Evolutionary conservation across 1,140 invertebrate species (phyloP).

Genomic region (Laupala kohalensis): DNA sequence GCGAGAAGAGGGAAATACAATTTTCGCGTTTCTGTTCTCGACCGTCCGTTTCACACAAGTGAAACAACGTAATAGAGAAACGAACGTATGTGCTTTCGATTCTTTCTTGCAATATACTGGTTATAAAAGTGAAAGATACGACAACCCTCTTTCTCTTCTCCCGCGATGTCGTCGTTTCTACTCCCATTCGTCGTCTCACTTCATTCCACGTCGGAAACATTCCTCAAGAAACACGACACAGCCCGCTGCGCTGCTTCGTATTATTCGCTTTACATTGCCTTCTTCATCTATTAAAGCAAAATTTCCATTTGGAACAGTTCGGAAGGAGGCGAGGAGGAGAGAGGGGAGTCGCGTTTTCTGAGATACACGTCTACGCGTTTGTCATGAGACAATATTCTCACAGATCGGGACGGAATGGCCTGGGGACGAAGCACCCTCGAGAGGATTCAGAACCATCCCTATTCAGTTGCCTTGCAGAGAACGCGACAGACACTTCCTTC

Average conservation of each 20-base stretch:
- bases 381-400: background rate
- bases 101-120: background rate
- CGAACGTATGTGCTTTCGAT: background rate
- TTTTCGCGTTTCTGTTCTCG: background rate
- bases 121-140: background rate
- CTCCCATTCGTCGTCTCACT: too few species aligned
- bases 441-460: background rate
- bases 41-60: background rate
- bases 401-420: background rate
- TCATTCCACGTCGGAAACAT: background rate
- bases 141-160: background rate
- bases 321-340: too few species aligned
- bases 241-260: background rate
- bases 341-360: background rate
- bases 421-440: too few species aligned
- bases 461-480: background rate
- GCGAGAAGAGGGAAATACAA: background rate
- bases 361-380: background rate
- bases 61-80: background rate
- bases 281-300: background rate
- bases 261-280: background rate
- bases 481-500: background rate
- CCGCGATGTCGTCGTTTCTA: too few species aligned
- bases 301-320: background rate
- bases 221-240: background rate